A percentile compares a stretch with the other conserved stretches of the same genome.
Conservation (phyloP, 2,113 vertebrate species). For the Urocolius indicus region DNA sequence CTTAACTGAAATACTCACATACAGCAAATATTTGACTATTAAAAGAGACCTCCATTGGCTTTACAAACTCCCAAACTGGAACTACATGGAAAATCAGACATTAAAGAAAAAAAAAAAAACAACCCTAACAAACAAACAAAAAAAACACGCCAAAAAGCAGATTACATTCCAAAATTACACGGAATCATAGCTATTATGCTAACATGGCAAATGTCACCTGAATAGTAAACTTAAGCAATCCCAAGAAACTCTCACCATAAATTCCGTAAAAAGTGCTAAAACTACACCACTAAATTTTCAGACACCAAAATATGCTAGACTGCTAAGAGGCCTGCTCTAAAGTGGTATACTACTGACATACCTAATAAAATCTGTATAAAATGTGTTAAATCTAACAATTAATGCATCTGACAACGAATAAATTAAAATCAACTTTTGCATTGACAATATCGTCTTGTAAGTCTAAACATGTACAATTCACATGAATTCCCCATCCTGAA, state of each 20-base stretch:
- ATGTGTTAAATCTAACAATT: neutral
- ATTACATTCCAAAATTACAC: neutral
- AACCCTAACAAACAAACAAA: neutral
- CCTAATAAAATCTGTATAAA: neutral
- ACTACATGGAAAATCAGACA: neutral
- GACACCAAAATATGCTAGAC: neutral
- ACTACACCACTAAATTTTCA: neutral
- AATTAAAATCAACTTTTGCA: neutral
- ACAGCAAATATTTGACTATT: neutral
- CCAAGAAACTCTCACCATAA: neutral
- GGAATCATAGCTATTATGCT: neutral
- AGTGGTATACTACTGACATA: neutral
- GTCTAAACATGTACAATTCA: neutral
- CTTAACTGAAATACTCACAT: neutral
- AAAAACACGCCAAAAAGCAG: neutral
- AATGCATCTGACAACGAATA: neutral
- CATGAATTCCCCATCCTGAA: neutral
- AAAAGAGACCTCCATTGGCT: neutral
- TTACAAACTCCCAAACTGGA: neutral
- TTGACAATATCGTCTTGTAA: neutral
- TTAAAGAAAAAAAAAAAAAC: neutral
- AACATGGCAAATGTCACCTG: neutral
- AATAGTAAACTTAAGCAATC: neutral
- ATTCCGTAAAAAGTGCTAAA: neutral
- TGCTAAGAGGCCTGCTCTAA: neutral